Conservation (phyloP, 2,888 invertebrate genomes). For the Erynnis tages region DNA sequence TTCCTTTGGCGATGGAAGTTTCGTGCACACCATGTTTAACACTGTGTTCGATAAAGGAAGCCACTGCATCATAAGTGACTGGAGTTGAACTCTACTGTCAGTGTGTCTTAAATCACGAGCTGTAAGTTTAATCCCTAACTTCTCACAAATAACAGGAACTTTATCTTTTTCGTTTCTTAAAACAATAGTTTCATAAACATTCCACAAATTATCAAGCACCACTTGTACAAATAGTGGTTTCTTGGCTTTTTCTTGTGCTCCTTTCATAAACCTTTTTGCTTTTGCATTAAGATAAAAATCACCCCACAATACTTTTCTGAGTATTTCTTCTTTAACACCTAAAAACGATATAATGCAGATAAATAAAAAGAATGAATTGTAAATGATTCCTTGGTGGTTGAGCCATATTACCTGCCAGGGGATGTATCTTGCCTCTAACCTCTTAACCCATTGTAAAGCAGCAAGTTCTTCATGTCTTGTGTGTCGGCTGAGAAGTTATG, state of each 20-base stretch:
- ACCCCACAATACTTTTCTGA: conserved; percentile 95
- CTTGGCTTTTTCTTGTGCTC: conserved; percentile 95
- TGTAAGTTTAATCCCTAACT: conserved; percentile 88
- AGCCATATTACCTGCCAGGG: too few species aligned
- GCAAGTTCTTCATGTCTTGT: too few species aligned
- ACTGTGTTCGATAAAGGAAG: conserved; percentile 91
- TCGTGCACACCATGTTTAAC: conserved; percentile 89
- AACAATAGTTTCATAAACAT: conserved; percentile 91
- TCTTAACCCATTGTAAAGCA: too few species aligned
- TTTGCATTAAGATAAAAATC: conserved; percentile 94
- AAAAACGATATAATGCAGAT: too few species aligned
- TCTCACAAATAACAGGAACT: conserved; percentile 85
- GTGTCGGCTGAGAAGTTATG: too few species aligned
- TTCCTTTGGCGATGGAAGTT: conserved; percentile 91
- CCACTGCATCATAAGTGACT: conserved; percentile 94
- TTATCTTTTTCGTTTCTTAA: conserved; percentile 89
- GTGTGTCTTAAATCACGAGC: conserved; percentile 89
- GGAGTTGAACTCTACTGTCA: conserved; percentile 89
- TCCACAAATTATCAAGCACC: conserved; percentile 94
- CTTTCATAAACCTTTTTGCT: conserved; percentile 90
- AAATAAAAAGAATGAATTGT: conserved; percentile 28
- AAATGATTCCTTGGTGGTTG: too few species aligned
- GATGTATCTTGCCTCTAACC: too few species aligned
- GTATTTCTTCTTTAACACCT: conserved; percentile 86
- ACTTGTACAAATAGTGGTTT: conserved; percentile 96